These are phyloP conservation scores for Deilephila elpenor DNA, from an alignment of 2,888 invertebrate genomes.

Conservation along the genomic window DNA sequence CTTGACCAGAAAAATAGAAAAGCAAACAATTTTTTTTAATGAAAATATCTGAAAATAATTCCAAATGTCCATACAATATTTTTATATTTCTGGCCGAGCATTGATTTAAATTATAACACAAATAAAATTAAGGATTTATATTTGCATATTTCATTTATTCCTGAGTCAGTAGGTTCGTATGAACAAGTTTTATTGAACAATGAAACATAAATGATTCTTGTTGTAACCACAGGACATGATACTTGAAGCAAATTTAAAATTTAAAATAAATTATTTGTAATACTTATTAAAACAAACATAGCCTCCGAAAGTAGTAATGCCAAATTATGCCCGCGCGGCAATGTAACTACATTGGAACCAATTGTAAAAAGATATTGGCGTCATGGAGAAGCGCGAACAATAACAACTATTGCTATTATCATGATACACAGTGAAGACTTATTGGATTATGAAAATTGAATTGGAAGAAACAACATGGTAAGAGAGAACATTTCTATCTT, in stretches of 20 bases:
- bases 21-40: background rate
- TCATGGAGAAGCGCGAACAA: background rate
- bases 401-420: background rate
- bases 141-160: slow-evolving; percentile 71
- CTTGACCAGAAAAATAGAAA: slow-evolving; percentile 28
- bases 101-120: slow-evolving; percentile 69
- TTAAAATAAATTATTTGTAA: background rate
- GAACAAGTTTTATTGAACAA: slow-evolving; percentile 17
- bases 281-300: slow-evolving; percentile 30
- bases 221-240: slow-evolving; percentile 23
- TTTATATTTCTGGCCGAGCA: slow-evolving; percentile 30
- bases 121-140: slow-evolving; percentile 77
- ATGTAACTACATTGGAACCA: background rate
- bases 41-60: slow-evolving; percentile 10
- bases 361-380: background rate
- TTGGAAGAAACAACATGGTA: background rate
- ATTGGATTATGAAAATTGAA: background rate
- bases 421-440: no score
- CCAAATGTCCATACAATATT: slow-evolving; percentile 20
- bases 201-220: slow-evolving; percentile 7
- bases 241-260: background rate
- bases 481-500: background rate
- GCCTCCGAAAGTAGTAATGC: slow-evolving; percentile 5
- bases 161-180: slow-evolving; percentile 40
- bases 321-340: background rate